Evolutionary conservation across 2,888 invertebrate genomes (phyloP).

Genomic region (Tenthredo mesomela): DNA sequence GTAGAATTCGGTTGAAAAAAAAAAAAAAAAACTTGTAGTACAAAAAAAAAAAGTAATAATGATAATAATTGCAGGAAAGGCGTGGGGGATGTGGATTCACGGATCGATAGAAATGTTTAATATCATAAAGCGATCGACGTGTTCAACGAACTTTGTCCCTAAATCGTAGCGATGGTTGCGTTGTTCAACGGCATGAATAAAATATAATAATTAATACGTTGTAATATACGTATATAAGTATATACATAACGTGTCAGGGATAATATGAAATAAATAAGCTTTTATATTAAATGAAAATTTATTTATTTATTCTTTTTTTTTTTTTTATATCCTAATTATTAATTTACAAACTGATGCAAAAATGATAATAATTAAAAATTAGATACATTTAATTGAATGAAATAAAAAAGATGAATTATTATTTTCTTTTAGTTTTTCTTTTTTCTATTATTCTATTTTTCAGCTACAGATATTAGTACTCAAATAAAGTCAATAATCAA

Average conservation of each 20-base stretch:
- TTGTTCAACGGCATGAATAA: neutral
- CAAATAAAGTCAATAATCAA: neutral
- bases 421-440: too few species aligned
- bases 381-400: neutral
- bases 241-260: neutral
- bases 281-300: neutral
- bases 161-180: neutral
- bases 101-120: conserved; percentile 9
- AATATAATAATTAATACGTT: neutral
- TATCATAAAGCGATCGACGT: conserved; percentile 11
- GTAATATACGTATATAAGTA: too few species aligned
- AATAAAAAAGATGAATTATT: neutral
- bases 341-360: neutral
- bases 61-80: neutral
- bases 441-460: neutral
- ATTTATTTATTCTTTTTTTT: neutral
- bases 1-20: neutral
- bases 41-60: neutral
- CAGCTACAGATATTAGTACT: neutral
- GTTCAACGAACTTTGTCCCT: conserved; percentile 2
- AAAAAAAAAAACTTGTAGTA: neutral
- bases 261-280: neutral
- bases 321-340: neutral
- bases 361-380: neutral
- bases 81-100: neutral